Percentiles rank a stretch among this genome's conserved stretches.
phyloP scores from a whole-genome alignment of 1,140 invertebrate species.

The Eubasilissa regina region DNA sequence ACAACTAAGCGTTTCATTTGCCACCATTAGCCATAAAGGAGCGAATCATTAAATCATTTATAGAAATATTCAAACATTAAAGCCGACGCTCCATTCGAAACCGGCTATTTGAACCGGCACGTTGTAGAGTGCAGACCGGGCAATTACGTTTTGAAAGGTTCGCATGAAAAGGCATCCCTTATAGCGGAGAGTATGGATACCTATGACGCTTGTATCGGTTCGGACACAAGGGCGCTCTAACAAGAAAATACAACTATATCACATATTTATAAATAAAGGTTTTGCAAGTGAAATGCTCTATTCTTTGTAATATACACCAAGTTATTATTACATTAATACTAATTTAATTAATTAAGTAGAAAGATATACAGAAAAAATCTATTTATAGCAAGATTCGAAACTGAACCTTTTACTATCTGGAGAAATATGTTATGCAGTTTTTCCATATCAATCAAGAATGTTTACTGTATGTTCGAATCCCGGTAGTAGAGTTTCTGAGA shows the following conservation, averaged over 20 bases:
- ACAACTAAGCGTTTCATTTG: neutral
- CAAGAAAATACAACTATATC: constrained; percentile 3
- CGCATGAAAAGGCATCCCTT: neutral
- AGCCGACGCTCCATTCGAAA: neutral
- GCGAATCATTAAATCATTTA: neutral
- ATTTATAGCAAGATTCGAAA: too few relatives aligned
- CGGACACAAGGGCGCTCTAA: neutral
- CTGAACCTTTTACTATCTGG: too few relatives aligned
- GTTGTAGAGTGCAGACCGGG: neutral
- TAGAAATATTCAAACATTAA: neutral
- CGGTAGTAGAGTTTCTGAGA: too few relatives aligned
- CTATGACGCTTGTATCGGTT: neutral
- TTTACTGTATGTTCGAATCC: too few relatives aligned
- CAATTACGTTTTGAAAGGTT: neutral
- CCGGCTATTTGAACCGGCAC: neutral
- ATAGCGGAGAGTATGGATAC: neutral
- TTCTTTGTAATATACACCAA: too few relatives aligned
- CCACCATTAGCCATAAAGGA: neutral
- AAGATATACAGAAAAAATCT: too few relatives aligned
- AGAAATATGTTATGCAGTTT: too few relatives aligned
- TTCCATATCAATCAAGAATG: too few relatives aligned
- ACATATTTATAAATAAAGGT: too few relatives aligned
- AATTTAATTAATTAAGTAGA: too few relatives aligned
- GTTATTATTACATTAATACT: too few relatives aligned
- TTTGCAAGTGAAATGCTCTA: too few relatives aligned